Conservation (phyloP, 2,797 vertebrate species). For the Glossophaga mutica region DNA sequence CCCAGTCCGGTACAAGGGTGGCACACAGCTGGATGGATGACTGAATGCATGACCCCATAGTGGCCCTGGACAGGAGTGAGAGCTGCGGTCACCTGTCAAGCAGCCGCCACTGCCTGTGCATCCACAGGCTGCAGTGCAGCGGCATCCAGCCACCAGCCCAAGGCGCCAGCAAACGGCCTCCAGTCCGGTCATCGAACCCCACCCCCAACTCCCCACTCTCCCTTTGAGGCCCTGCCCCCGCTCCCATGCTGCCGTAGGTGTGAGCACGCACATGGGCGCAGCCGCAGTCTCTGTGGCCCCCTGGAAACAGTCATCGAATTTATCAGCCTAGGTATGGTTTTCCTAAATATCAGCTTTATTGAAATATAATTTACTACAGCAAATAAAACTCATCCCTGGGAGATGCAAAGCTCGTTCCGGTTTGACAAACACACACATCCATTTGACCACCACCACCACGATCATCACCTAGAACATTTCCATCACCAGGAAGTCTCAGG, state of each 20-base stretch:
- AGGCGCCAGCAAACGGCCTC: neutral
- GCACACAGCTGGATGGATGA: neutral
- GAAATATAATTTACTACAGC: neutral
- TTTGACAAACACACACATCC: neutral
- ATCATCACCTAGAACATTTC: neutral
- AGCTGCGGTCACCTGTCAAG: neutral
- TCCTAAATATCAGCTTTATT: neutral
- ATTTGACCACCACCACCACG: neutral
- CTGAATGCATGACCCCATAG: neutral
- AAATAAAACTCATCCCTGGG: neutral
- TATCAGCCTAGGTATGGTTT: neutral
- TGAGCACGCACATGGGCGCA: neutral
- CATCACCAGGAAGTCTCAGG: neutral
- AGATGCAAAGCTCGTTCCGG: neutral
- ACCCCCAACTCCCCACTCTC: neutral
- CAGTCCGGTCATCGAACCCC: rapidly evolving
- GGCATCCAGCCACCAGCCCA: neutral
- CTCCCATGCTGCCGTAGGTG: neutral
- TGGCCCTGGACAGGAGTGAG: neutral
- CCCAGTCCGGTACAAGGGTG: neutral
- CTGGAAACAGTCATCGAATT: neutral
- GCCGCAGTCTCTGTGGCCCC: neutral
- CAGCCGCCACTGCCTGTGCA: neutral
- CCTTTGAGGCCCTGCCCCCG: no score
- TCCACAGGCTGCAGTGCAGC: neutral